Evolutionary conservation across 2,888 invertebrate genomes (phyloP).

Genomic region (Laothoe populi): DNA sequence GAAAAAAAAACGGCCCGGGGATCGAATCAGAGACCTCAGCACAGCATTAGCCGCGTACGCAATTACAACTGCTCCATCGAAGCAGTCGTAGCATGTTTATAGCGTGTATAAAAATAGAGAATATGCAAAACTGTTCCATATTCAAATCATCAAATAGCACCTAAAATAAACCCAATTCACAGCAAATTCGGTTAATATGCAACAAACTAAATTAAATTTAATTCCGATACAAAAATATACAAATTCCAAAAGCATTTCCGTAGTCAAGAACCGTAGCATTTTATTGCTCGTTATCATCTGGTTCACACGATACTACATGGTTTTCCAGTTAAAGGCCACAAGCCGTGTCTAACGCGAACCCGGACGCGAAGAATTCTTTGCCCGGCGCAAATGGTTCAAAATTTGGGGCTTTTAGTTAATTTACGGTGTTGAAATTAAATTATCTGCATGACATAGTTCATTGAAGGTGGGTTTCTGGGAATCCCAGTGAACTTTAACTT

Average conservation of each 20-base stretch:
- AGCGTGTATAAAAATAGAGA: too few species aligned
- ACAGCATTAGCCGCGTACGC: too few species aligned
- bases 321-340: constrained; percentile 14
- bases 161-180: too few species aligned
- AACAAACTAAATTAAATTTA: background rate
- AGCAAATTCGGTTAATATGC: background rate
- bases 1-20: too few species aligned
- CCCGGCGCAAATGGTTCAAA: background rate
- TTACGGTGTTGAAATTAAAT: background rate
- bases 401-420: constrained; percentile 3
- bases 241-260: background rate
- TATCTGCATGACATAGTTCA: background rate
- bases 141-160: too few species aligned
- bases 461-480: background rate
- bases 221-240: constrained; percentile 1
- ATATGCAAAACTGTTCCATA: too few species aligned
- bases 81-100: too few species aligned
- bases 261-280: constrained; percentile 12
- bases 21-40: too few species aligned
- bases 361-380: background rate
- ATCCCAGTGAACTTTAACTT: background rate
- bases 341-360: constrained; percentile 12
- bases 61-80: too few species aligned
- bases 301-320: constrained; percentile 23
- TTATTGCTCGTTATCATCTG: constrained; percentile 8